Evolutionary conservation across 2,113 vertebrate species (phyloP).

Genomic region (Ia io): DNA sequence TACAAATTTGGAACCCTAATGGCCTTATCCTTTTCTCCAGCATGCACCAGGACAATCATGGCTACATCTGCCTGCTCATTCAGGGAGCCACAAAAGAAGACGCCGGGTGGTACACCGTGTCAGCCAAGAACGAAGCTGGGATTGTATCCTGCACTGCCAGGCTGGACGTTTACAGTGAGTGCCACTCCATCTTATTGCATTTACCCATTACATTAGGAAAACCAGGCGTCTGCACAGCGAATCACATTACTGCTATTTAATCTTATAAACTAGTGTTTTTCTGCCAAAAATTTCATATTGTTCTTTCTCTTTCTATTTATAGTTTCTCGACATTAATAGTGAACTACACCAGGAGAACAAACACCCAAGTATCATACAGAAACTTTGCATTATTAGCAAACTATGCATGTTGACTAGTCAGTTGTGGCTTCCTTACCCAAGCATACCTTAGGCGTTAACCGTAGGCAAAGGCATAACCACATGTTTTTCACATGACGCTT

Average conservation of each 20-base stretch:
- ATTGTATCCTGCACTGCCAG: slow-evolving; percentile 97
- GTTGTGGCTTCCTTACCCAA: slow-evolving; percentile 48
- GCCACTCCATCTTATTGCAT: not conserved
- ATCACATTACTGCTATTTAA: not conserved
- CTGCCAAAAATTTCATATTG: slow-evolving; percentile 71
- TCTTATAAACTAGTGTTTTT: not conserved
- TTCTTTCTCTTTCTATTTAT: slow-evolving; percentile 82
- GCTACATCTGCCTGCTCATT: slow-evolving; percentile 98
- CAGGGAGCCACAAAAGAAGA: slow-evolving; percentile 96
- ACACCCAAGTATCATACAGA: slow-evolving; percentile 79
- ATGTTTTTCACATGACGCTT: slow-evolving; percentile 58
- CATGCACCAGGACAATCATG: slow-evolving; percentile 98
- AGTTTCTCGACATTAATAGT: slow-evolving; percentile 84
- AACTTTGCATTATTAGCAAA: slow-evolving; percentile 74
- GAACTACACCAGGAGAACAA: slow-evolving; percentile 79
- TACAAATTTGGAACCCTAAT: slow-evolving; percentile 43
- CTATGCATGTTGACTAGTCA: slow-evolving; percentile 68
- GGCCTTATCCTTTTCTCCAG: slow-evolving; percentile 77
- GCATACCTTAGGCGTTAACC: slow-evolving; percentile 64
- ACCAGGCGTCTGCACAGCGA: not conserved
- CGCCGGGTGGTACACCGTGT: slow-evolving; percentile 97
- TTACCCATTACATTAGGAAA: not conserved
- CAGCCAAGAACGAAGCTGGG: slow-evolving; percentile 97
- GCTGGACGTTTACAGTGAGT: slow-evolving; percentile 94
- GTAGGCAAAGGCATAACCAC: slow-evolving; percentile 58